Evolutionary conservation across 2,888 invertebrate genomes (phyloP).

Genomic region (Bhutanitis thaidina): DNA sequence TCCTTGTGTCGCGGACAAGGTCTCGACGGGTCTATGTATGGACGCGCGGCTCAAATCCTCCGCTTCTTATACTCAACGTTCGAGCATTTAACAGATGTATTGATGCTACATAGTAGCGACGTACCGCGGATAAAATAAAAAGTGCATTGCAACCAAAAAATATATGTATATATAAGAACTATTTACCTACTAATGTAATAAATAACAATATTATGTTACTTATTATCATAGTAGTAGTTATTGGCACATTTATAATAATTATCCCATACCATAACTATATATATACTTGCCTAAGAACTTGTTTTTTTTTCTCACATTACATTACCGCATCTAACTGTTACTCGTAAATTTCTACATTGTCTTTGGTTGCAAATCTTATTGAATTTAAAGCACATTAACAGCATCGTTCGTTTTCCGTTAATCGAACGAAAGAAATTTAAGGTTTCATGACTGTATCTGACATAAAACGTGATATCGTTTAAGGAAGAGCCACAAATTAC

Average conservation of each 20-base stretch:
- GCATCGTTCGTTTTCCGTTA: slow-evolving; percentile 5
- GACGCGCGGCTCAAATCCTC: slow-evolving; percentile 54
- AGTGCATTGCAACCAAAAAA: background rate
- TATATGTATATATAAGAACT: background rate
- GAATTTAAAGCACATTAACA: slow-evolving; percentile 6
- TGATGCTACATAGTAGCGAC: slow-evolving; percentile 24
- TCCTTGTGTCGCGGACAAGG: slow-evolving; percentile 75
- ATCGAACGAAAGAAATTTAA: slow-evolving; percentile 13
- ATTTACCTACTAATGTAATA: no score
- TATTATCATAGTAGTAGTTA: no score
- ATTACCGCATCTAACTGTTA: background rate
- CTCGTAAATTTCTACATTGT: slow-evolving; percentile 2
- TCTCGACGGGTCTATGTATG: slow-evolving; percentile 62
- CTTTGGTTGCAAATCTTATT: slow-evolving; percentile 6
- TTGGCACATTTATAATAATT: no score
- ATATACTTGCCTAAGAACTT: background rate
- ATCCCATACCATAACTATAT: no score
- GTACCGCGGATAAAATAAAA: slow-evolving; percentile 20
- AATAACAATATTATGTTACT: no score
- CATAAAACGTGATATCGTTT: slow-evolving; percentile 16
- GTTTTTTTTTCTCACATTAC: background rate
- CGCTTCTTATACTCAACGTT: slow-evolving; percentile 65
- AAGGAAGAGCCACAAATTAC: slow-evolving; percentile 1
- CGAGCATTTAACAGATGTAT: slow-evolving; percentile 29
- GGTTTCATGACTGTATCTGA: slow-evolving; percentile 7